Base-by-base conservation (phyloP, 2,888 invertebrate genomes). In the Drosophila meridionalis region DNA sequence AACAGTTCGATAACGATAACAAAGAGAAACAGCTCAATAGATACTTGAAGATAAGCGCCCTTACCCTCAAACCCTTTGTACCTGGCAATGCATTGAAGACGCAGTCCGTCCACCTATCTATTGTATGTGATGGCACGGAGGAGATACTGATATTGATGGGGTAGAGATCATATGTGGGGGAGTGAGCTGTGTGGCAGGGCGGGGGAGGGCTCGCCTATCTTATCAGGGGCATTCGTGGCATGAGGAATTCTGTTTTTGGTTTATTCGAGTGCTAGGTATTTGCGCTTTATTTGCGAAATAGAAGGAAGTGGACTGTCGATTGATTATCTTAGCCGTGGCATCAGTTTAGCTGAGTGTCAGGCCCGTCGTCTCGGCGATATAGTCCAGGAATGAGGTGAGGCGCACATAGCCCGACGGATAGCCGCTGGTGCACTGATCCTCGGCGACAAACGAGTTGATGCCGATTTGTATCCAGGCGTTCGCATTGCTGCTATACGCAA, bases 361-460 rank as follows among this genome's bases (percentile, higher is more conserved):
- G 1, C 83, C 87, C 1, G 90, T 92, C 0, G 69, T 80, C 4
- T 69, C 73, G 4, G 77, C 53, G 45, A 92, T 91, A 14, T 78
- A 93, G 48, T 76, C 63, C 14, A 91, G 42, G 71, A 87, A 92
- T 5, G 92, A 89, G n/a, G 91, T 85, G 26, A 93, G 60, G 40
- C 91, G 80, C 2, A 80, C 88, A 75, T 91, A 93, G 14, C 91
- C 93, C 9, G 93, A 92, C 0, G 92, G 92, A 38, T 76, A 80
- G 1, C 86, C 84, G 32, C 88, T 77, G 0, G 92, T 87, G 69
- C 93, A 92, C 36, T 69, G 82, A 78, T 92, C 92, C 59, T 87
- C 70, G 14, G 91, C 90, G 2, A 92, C 92, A 87, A 92, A 93
- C 7, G 93, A 92, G 72, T 91, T 92, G 14, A 93, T 90, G 4